phyloP scores from a whole-genome alignment of 2,113 vertebrate species.

The Brachyhypopomus occidentalis region DNA sequence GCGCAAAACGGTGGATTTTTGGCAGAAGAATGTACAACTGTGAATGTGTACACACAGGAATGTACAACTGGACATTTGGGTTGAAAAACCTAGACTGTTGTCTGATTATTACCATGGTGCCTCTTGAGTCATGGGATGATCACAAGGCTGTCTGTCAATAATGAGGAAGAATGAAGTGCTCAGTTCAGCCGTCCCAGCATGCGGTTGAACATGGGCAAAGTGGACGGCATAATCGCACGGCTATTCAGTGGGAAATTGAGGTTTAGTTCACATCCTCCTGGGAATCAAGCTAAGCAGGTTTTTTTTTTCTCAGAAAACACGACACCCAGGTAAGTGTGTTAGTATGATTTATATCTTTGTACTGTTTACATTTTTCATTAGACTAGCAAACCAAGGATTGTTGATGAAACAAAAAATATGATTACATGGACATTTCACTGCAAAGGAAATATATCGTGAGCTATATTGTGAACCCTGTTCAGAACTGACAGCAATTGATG shows the following conservation, averaged over 20 bases:
- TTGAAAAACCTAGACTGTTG: background rate
- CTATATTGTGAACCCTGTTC: too few species aligned
- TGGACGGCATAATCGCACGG: background rate
- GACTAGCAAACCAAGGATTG: background rate
- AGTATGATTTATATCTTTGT: background rate
- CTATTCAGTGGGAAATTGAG: background rate
- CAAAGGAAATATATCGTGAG: background rate
- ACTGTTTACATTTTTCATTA: background rate
- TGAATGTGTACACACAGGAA: background rate
- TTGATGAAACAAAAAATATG: background rate
- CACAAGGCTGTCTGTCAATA: constrained; percentile 56
- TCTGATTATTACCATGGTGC: constrained; percentile 54
- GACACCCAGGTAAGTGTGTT: constrained; percentile 6
- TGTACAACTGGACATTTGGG: background rate
- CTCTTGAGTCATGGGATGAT: constrained; percentile 49
- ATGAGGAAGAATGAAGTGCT: constrained; percentile 43
- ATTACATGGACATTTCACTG: too few species aligned
- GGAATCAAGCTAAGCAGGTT: background rate
- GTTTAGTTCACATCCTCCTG: background rate
- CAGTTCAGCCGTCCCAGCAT: constrained; percentile 57
- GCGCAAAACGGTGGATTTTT: constrained; percentile 13
- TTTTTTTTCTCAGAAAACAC: background rate
- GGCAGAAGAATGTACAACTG: constrained; percentile 20
- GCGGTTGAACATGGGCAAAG: background rate
- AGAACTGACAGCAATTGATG: too few species aligned